Conservation (phyloP, 2,888 invertebrate species). For the Temnothorax unifasciatus region DNA sequence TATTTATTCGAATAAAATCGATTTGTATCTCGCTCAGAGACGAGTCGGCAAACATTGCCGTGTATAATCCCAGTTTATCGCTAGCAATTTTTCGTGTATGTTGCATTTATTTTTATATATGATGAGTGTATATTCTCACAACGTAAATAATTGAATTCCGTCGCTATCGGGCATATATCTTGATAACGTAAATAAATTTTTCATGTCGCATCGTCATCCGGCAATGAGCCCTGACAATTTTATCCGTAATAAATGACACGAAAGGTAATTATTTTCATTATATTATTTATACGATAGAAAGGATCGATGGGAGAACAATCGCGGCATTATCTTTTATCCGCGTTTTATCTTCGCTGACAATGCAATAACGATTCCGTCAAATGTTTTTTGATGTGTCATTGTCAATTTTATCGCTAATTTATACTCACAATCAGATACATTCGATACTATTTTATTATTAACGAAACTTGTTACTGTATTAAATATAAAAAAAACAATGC, state of each 20-base stretch:
- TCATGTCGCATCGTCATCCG: background rate
- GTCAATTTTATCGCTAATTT: slow-evolving; percentile 32
- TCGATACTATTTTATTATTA: background rate
- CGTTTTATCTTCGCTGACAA: slow-evolving; percentile 19
- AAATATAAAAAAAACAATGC: background rate
- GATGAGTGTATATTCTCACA: background rate
- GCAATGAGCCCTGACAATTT: background rate
- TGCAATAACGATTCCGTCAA: slow-evolving; percentile 12
- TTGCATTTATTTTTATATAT: slow-evolving; percentile 6
- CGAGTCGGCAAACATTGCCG: background rate
- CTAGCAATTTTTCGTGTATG: background rate
- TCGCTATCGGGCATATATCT: background rate
- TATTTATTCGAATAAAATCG: background rate
- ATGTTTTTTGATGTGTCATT: slow-evolving; percentile 10
- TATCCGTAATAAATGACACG: slow-evolving; percentile 8
- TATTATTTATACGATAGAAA: slow-evolving; percentile 21
- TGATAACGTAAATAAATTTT: slow-evolving; percentile 17
- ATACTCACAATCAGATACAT: background rate
- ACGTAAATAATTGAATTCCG: slow-evolving; percentile 30
- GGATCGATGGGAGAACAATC: background rate
- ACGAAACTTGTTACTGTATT: background rate
- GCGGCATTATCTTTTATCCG: background rate
- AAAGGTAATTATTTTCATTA: slow-evolving; percentile 13
- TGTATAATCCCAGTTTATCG: background rate
- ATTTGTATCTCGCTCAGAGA: background rate